phyloP scores from a whole-genome alignment of 2,888 invertebrate species.

The Hanleya hanleyi region DNA sequence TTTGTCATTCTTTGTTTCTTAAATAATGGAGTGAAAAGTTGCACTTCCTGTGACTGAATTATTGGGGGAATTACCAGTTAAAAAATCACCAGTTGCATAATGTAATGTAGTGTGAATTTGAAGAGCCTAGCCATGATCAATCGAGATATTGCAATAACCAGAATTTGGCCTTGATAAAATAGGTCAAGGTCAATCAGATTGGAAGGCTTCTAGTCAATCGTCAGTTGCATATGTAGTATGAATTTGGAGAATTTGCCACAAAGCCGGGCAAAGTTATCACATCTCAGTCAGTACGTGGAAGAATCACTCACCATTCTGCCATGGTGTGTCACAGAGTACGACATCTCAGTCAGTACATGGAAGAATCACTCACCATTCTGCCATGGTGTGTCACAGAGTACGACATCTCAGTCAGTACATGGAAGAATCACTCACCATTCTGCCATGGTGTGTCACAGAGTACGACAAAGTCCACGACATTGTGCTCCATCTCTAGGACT shows the following conservation, averaged over 20 bases:
- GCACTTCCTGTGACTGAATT: no score
- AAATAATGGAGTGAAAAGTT: no score
- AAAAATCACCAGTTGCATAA: no score
- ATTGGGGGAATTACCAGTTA: no score
- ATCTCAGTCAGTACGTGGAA: background rate
- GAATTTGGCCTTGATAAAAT: no score
- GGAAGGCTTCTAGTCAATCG: no score
- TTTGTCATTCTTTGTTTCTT: no score
- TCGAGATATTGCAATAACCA: no score
- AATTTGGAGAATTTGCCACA: background rate
- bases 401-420: background rate
- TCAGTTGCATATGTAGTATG: background rate
- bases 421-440: conserved; percentile 79
- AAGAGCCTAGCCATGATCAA: no score
- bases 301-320: background rate
- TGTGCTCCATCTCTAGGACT: conserved; percentile 99
- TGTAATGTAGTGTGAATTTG: no score
- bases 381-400: background rate
- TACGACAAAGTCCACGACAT: conserved; percentile 96
- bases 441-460: conserved; percentile 96
- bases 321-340: background rate
- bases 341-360: background rate
- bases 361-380: background rate
- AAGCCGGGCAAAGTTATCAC: no score
- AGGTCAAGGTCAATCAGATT: background rate